Evolutionary conservation across 2,888 invertebrate genomes (phyloP), one percentile per base, ranked within the genome.

Genomic region (Amphipoea lucens): DNA sequence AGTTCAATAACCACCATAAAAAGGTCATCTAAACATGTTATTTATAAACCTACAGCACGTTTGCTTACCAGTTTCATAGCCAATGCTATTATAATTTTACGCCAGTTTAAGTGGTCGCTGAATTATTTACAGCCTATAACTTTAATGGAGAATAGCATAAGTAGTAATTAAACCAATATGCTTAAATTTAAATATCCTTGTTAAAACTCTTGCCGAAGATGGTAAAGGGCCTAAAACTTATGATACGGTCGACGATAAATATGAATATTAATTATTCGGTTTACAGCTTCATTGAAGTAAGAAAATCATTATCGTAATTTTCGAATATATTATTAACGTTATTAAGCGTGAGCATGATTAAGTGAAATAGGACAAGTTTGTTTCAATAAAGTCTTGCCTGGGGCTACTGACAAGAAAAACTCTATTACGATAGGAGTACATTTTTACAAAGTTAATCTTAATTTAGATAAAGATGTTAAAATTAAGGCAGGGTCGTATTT

Each of bases 71-170:
- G 89, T 90, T 90, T 85, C 90, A 87, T 86, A 87, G 89, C 87
- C 86, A 89, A 87, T 87, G 82, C 76, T 82, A 86, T 91, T 89
- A 92, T 87, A 90, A 89, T 91, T 92, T 90, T 89, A 92, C 90
- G 88, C 83, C 83, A 79, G 81, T 92, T 92, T 92, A 91, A 93
- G 92, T 90, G 88, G 90, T 83, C 87, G 80, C 76, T 82, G 84
- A 88, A 87, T 86, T 90, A 92, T 92, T 92, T 92, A 92, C 89
- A 90, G 87, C 87, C 92, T 89, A 92, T 92, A 92, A 92, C 90
- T 77, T 91, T 91, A 90, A 92, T 90, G 91, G 86, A 87, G 86
- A 88, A 88, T 80, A 84, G 81, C 87, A 82, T 89, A 88, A 87
- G 85, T 79, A 87, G 90, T 90, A 89, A 90, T 90, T 91, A 91